Evolutionary conservation across 2,888 invertebrate species (phyloP).

Genomic region (Lissocephala sabroskyi): DNA sequence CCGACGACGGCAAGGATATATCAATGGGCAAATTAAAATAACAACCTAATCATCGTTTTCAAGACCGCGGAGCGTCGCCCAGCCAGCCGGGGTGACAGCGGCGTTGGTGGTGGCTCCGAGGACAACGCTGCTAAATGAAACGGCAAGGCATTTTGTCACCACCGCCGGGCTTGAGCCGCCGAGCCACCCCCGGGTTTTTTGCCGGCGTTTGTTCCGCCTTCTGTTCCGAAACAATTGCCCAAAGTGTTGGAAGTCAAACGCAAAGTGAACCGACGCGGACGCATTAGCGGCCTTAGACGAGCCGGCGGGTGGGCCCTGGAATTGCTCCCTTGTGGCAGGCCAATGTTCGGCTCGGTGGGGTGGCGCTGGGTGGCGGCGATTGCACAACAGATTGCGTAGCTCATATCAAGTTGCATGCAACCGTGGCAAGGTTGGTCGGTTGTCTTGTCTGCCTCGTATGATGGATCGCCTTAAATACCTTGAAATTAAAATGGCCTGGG

Average conservation of each 20-base stretch:
- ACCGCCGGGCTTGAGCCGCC: constrained; percentile 24
- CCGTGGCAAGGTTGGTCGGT: constrained; percentile 11
- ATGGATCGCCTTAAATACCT: constrained; percentile 71
- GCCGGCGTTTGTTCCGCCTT: constrained; percentile 71
- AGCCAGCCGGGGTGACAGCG: constrained; percentile 27
- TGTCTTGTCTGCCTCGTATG: constrained; percentile 49
- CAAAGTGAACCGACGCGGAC: constrained; percentile 37
- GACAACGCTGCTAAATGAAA: constrained; percentile 59
- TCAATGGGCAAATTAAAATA: constrained; percentile 74
- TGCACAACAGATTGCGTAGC: constrained; percentile 69
- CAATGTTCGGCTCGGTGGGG: constrained; percentile 72
- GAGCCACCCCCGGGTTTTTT: constrained; percentile 48
- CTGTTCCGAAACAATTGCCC: constrained; percentile 68
- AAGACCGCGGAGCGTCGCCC: constrained; percentile 69
- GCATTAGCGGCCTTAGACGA: background rate
- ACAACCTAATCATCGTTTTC: constrained; percentile 74
- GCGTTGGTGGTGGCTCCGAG: constrained; percentile 3
- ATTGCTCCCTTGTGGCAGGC: constrained; percentile 73
- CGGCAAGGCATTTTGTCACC: constrained; percentile 63
- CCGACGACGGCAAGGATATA: constrained; percentile 55
- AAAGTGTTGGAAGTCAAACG: constrained; percentile 70
- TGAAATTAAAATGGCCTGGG: constrained; percentile 70
- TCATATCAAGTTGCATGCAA: constrained; percentile 69
- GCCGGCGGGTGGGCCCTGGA: constrained; percentile 33
- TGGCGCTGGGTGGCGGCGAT: constrained; percentile 44